A percentile compares a stretch with the other conserved stretches of the same genome.
Conservation (phyloP, 2,888 invertebrate genomes). For the Thera britannica region DNA sequence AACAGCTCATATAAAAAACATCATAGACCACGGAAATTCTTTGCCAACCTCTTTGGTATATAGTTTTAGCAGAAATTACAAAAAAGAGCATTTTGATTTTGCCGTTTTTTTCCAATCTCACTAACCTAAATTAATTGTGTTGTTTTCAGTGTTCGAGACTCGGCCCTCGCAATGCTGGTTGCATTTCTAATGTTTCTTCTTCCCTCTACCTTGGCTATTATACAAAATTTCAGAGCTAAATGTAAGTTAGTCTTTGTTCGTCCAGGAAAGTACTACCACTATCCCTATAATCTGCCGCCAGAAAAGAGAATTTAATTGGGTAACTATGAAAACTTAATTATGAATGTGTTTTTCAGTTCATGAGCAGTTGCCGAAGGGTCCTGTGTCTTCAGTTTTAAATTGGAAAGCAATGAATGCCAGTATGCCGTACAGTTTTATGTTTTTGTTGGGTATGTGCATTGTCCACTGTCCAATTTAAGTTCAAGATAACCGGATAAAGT, state of each 20-base stretch:
- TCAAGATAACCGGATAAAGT: no score
- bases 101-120: no score
- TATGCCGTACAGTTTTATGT: constrained; percentile 69
- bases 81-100: no score
- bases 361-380: constrained; percentile 60
- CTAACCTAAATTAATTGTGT: constrained; percentile 16
- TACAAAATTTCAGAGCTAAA: constrained; percentile 58
- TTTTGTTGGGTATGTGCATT: constrained; percentile 61
- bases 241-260: constrained; percentile 52
- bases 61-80: no score
- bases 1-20: no score
- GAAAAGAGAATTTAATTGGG: no score
- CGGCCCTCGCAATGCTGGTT: constrained; percentile 58
- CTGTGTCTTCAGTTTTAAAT: constrained; percentile 53
- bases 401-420: constrained; percentile 54
- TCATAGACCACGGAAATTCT: no score
- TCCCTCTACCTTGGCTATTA: constrained; percentile 53
- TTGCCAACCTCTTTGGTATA: no score
- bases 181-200: constrained; percentile 60
- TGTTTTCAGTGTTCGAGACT: constrained; percentile 65
- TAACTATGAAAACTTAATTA: no score
- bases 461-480: no score
- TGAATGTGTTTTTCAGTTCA: constrained; percentile 51
- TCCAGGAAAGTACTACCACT: no score
- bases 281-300: no score